Conservation (phyloP, 2,888 invertebrate species). For the Suillia variegata region DNA sequence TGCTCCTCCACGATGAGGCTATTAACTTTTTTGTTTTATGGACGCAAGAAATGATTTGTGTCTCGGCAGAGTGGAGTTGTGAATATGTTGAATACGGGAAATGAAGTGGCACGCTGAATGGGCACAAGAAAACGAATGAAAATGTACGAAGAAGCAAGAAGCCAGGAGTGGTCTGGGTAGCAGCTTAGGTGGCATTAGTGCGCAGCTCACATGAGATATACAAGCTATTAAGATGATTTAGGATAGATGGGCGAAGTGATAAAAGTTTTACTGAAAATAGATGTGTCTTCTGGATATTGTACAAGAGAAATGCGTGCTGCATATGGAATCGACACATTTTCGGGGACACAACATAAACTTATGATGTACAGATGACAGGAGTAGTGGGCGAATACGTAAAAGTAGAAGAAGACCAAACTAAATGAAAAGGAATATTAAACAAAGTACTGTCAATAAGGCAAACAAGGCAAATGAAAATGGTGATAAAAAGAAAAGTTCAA, state of each 20-base stretch:
- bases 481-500: no score
- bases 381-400: no score
- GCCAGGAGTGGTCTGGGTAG: no score
- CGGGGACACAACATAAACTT: no score
- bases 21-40: slow-evolving; percentile 51
- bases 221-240: slow-evolving; percentile 16
- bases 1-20: slow-evolving; percentile 33
- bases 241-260: not conserved
- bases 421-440: no score
- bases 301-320: no score
- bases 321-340: no score
- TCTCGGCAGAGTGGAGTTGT: slow-evolving; percentile 23
- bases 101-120: not conserved
- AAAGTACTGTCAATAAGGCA: no score
- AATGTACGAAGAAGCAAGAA: not conserved
- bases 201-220: not conserved
- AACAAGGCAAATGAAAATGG: no score
- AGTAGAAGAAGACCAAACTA: no score
- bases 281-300: no score
- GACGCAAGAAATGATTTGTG: slow-evolving; percentile 38
- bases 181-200: not conserved
- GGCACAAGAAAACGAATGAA: not conserved
- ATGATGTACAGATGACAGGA: no score
- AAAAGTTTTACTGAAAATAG: not conserved
- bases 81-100: slow-evolving; percentile 2